These are phyloP conservation scores for Isaurus tuberculatus DNA, from an alignment of 92 coral and sea anemone genomes.

Conservation along the genomic window DNA sequence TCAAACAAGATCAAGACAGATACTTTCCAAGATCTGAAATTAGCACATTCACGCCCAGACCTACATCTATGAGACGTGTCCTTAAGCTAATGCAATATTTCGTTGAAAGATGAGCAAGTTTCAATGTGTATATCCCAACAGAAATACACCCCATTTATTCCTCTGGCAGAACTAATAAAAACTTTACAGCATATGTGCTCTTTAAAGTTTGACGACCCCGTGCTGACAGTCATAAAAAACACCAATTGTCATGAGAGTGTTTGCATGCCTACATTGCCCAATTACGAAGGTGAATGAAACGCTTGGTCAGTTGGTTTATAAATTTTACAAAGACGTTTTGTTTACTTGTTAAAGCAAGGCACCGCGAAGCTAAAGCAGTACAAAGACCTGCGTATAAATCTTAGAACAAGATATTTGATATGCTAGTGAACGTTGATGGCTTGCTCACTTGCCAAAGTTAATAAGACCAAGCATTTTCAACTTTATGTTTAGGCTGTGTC, in stretches of 20 bases:
- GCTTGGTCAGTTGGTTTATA: conserved; percentile 11
- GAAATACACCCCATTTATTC: too few relatives aligned
- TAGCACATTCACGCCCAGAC: conserved; percentile 18
- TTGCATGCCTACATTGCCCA: conserved; percentile 1
- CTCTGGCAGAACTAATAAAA: too few relatives aligned
- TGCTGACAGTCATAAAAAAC: neutral
- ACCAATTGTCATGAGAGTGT: neutral
- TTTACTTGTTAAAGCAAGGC: neutral
- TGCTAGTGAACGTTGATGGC: neutral
- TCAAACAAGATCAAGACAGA: neutral
- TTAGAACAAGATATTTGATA: neutral
- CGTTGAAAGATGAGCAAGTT: neutral
- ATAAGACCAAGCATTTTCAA: neutral
- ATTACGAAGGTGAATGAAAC: neutral
- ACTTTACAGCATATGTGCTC: neutral
- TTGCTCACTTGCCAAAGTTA: neutral
- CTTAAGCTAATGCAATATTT: neutral
- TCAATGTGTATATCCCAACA: neutral
- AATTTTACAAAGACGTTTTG: conserved; percentile 26
- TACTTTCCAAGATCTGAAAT: neutral
- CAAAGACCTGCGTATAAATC: conserved; percentile 15
- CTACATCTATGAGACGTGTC: neutral
- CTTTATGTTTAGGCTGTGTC: neutral
- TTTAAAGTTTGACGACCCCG: conserved; percentile 3
- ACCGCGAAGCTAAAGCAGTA: neutral